Evolutionary conservation across 2,888 invertebrate species (phyloP), one percentile per base, ranked within the genome.

Genomic region (Sminthurides aquaticus): DNA sequence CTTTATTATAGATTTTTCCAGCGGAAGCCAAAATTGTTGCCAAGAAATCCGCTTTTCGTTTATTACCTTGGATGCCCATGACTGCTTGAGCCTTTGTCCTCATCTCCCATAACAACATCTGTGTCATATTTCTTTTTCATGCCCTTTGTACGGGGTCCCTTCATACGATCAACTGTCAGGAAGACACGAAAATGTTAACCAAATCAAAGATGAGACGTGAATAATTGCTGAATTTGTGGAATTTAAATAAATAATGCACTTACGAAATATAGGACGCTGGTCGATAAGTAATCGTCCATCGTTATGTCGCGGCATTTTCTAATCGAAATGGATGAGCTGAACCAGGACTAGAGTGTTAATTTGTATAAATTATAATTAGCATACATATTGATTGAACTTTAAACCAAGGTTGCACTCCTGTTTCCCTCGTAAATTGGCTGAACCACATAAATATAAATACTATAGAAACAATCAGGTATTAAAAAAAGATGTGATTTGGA

Each of bases 101-200:
- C 64, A 29, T 58, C 63, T 15, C 59, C 64, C 64, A 64, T 64
- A 25, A 8, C 43, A 1, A 64, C 59, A 48, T 64, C 64, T 20
- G 55, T 54, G 26, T 64, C 64, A 34, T 52, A 27, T 20, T 64
- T 64, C 24, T 52, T 64, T 54, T 64, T 58, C 58, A 64, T 64
- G 11, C 59, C 64, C 20, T 59, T 59, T 22, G 34, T 22, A 24
- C 59, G 22, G 20, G 49, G 25, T 1, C 64, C 63, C 29, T 61
- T 61, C 54, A 61, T 29, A 25, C 49, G 49, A 18, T 61, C 61
- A 54, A 61, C 61, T 61, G n/a, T 24, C 24, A 52, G 20, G 5
- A 22, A 8, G 52, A 43, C 43, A 43, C 43, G 18, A 11, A 11
- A 18, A 11, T 11, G 11, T 43, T 18, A 43, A 8, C 18, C 18